Conservation (phyloP, 1,140 invertebrate genomes). For the Varroa destructor region DNA sequence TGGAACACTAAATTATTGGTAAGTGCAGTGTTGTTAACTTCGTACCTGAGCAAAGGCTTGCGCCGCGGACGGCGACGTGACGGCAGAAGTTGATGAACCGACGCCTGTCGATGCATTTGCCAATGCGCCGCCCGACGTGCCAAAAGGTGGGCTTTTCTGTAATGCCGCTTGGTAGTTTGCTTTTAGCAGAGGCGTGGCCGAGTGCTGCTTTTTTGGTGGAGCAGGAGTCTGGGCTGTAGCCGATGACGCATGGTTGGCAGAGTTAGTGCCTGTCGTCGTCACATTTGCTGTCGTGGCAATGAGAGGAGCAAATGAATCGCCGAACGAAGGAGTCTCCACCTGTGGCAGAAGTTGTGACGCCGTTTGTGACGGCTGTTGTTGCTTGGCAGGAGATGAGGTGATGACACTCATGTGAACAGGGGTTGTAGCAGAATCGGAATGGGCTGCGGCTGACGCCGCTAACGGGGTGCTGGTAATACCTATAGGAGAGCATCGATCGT, state of each 20-base stretch:
- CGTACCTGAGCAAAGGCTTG: conserved; percentile 9
- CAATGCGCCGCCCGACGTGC: not conserved
- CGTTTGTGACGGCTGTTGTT: not conserved
- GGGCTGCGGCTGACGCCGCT: not conserved
- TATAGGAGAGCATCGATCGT: no score
- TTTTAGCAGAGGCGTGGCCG: conserved; percentile 21
- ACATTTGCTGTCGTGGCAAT: no score
- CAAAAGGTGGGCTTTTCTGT: conserved; percentile 12
- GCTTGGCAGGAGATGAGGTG: conserved; percentile 11
- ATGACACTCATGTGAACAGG: conserved; percentile 20
- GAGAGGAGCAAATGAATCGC: conserved; percentile 14
- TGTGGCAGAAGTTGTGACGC: not conserved
- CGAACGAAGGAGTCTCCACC: conserved; percentile 16
- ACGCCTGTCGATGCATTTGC: no score
- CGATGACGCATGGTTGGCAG: no score
- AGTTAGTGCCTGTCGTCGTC: no score
- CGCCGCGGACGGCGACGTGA: not conserved
- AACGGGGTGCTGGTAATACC: no score
- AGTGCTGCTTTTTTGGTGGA: conserved; percentile 2
- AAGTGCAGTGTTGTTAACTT: no score
- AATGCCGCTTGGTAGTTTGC: conserved; percentile 14
- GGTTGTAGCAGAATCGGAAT: not conserved
- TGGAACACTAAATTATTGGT: no score
- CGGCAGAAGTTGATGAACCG: no score
- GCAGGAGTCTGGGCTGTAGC: not conserved